Evolutionary conservation across 92 coral and sea anemone genomes (phyloP), one percentile per base, ranked within the genome.

Genomic region (Palythoa grandiflora): DNA sequence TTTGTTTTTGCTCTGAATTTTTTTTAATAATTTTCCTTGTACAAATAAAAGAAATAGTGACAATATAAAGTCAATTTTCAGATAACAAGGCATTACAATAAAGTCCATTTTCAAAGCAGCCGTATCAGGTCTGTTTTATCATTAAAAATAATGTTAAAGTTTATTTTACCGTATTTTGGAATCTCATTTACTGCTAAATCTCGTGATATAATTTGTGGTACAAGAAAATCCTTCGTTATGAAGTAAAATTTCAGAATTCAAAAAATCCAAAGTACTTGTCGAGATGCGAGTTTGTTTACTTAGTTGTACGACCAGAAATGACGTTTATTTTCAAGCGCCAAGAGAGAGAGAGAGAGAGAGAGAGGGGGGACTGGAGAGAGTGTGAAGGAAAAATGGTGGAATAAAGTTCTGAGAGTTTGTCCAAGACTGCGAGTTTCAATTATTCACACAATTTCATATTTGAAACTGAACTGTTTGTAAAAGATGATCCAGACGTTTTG

Each of bases 121-220:
- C 38, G n/a, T 68, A 68, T 68, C 73, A 68, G 19, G 38, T 68
- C 48, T 5, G 6, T 40, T 40, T 40, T 40, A 40, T 40, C 6
- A 40, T 40, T 40, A 40, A 40, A 40, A n/a, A n/a, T n/a, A n/a
- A 68, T 10, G 73, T 68, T 20, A 68, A 68, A 68, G 73, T 68
- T 16, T 68, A 68, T 68, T 68, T 68, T 68, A 68, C 73, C 73
- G 39, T 68, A 68, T 68, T 68, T 68, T 68, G 73, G 39, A 68
- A 68, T 68, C 39, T 68, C 73, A 16, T 68, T 68, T 68, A 19
- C 38, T 68, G 39, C 73, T 68, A 38, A 68, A 68, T 68, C 73
- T n/a, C 19, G 73, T 68, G 40, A 38, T 68, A 68, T 68, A 68
- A 68, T 68, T 68, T 68, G 73, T 20, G 73, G 73, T 68, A 28